Conservation (phyloP, 2,888 invertebrate species). For the Euzetes globulus region DNA sequence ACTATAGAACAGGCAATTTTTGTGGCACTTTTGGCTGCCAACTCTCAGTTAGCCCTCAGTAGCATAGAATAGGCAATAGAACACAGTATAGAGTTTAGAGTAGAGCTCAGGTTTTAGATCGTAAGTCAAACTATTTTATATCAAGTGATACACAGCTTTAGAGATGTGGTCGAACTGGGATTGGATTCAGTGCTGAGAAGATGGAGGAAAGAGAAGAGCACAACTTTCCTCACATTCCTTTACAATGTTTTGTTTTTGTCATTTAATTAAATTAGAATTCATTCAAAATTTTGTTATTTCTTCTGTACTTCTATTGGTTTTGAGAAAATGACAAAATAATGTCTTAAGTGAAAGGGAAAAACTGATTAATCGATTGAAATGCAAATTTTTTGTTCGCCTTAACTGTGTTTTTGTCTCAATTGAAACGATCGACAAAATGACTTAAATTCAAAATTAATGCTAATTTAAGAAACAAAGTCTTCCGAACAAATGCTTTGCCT, state of each 20-base stretch:
- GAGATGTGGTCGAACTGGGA: background rate
- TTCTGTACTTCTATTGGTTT: background rate
- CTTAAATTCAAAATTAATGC: conserved; percentile 5
- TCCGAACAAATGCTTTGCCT: background rate
- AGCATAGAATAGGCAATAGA: background rate
- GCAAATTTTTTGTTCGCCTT: background rate
- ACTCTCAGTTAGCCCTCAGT: too few relatives aligned
- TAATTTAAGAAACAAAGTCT: conserved; percentile 2
- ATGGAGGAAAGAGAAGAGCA: background rate
- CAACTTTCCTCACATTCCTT: background rate
- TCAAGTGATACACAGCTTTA: background rate
- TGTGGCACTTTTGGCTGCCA: background rate
- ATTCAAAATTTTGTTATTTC: too few relatives aligned
- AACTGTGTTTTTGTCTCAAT: background rate
- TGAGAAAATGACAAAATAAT: background rate
- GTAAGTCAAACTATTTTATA: background rate
- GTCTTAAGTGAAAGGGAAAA: background rate
- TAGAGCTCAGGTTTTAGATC: background rate
- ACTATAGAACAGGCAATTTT: background rate
- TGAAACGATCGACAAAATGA: background rate
- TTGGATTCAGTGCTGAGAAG: background rate
- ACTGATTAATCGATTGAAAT: background rate
- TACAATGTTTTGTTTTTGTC: background rate
- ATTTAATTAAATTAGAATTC: background rate
- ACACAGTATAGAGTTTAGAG: background rate